Conservation (phyloP, 2,888 invertebrate species). For the Himalopsyche anomala region DNA sequence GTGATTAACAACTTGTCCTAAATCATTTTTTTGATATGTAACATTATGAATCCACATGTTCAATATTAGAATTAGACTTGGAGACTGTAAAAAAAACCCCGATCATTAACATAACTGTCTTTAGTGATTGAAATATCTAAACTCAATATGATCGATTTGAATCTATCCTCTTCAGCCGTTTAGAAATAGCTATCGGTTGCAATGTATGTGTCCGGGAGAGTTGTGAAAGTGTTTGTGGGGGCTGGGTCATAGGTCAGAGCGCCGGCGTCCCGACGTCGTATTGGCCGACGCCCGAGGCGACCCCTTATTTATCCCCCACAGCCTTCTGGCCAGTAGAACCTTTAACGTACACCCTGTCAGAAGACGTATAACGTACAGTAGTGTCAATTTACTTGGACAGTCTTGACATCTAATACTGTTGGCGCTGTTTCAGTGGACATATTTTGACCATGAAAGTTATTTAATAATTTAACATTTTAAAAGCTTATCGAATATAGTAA, state of each 20-base stretch:
- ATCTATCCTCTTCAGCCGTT: neutral
- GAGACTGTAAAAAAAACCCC: too few species aligned
- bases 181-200: neutral
- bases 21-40: too few species aligned
- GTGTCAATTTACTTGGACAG: constrained; percentile 18
- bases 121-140: neutral
- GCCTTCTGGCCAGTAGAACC: constrained; percentile 31
- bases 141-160: neutral
- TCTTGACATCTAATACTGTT: constrained; percentile 13
- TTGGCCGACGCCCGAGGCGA: constrained; percentile 56
- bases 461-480: neutral
- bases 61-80: too few species aligned
- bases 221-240: constrained; percentile 49
- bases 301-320: constrained; percentile 36
- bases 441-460: neutral
- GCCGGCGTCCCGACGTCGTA: constrained; percentile 61
- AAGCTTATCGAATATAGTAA: too few species aligned
- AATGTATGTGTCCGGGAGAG: constrained; percentile 9
- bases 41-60: too few species aligned
- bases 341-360: constrained; percentile 30
- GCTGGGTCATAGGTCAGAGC: constrained; percentile 61
- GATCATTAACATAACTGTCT: too few species aligned
- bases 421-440: neutral
- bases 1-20: too few species aligned
- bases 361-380: constrained; percentile 34